Conservation (phyloP, 1,140 invertebrate species). For the Caenorhabditis tropicalis region DNA sequence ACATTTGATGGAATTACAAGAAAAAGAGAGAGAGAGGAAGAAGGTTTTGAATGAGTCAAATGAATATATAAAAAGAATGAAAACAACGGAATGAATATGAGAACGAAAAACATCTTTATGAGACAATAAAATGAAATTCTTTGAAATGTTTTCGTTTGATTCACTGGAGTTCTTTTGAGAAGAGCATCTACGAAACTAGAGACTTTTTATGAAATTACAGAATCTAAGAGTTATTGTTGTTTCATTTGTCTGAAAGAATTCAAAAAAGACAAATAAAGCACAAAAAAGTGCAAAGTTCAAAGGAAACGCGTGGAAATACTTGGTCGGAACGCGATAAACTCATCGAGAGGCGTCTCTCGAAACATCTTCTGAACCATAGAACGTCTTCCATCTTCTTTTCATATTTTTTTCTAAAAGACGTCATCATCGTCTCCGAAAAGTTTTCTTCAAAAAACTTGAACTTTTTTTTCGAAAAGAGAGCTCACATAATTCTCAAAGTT, state of each 20-base stretch:
- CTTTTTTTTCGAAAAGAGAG: background rate
- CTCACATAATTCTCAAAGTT: background rate
- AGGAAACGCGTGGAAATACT: background rate
- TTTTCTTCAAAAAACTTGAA: background rate
- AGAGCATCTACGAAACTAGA: too few relatives aligned
- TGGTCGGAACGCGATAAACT: background rate
- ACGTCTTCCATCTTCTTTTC: background rate
- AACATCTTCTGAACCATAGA: background rate
- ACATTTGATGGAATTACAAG: conserved; percentile 4
- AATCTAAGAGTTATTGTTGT: too few relatives aligned
- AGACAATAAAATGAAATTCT: too few relatives aligned
- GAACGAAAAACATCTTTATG: too few relatives aligned
- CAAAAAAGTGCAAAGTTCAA: background rate
- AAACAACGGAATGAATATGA: too few relatives aligned
- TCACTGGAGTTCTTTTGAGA: too few relatives aligned
- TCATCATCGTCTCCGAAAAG: background rate
- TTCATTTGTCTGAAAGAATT: too few relatives aligned
- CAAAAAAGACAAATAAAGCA: background rate
- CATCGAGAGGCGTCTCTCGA: background rate
- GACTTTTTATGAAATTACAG: too few relatives aligned
- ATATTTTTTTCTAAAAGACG: background rate
- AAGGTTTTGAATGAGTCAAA: background rate
- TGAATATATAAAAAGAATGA: too few relatives aligned
- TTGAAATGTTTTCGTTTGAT: too few relatives aligned
- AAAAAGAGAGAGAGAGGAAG: background rate